Percentiles rank a stretch among this genome's conserved stretches.
Evolutionary conservation across 2,888 invertebrate species (phyloP).

Genomic region (Nymphalis polychloros): DNA sequence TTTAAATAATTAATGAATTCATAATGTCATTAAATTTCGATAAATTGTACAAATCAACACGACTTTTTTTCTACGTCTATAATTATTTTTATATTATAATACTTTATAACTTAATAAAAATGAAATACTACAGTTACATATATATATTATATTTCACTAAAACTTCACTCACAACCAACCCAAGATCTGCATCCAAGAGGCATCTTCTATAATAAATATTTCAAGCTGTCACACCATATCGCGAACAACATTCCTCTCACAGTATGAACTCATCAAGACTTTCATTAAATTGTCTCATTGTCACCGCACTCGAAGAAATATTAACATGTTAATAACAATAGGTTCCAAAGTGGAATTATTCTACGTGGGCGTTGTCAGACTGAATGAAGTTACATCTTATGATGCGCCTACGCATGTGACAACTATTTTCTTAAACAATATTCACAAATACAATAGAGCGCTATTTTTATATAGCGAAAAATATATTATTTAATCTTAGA

Average conservation of each 20-base stretch:
- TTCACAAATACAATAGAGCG: not conserved
- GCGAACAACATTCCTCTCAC: not conserved
- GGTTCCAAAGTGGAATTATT: slow-evolving; percentile 11
- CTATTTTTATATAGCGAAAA: not conserved
- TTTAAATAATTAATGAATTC: too few species aligned
- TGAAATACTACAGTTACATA: too few species aligned
- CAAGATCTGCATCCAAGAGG: too few species aligned
- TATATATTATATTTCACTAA: too few species aligned
- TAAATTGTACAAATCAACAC: too few species aligned
- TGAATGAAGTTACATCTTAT: slow-evolving; percentile 8
- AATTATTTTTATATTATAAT: too few species aligned
- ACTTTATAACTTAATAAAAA: too few species aligned
- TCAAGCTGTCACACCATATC: not conserved
- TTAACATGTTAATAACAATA: slow-evolving; percentile 31
- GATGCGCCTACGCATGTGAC: slow-evolving; percentile 17
- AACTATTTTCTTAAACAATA: slow-evolving; percentile 8
- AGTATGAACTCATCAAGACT: slow-evolving; percentile 6
- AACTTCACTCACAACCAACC: too few species aligned
- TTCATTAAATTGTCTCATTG: slow-evolving; percentile 17
- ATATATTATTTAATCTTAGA: not conserved
- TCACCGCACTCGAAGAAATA: slow-evolving; percentile 17
- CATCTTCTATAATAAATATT: slow-evolving; percentile 9
- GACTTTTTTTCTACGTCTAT: too few species aligned
- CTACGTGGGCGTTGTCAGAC: slow-evolving; percentile 12
- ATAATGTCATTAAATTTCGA: too few species aligned